A percentile compares a stretch with the other conserved stretches of the same genome.
Conservation (phyloP, 2,797 vertebrate genomes). For the Cercopithecus mitis region DNA sequence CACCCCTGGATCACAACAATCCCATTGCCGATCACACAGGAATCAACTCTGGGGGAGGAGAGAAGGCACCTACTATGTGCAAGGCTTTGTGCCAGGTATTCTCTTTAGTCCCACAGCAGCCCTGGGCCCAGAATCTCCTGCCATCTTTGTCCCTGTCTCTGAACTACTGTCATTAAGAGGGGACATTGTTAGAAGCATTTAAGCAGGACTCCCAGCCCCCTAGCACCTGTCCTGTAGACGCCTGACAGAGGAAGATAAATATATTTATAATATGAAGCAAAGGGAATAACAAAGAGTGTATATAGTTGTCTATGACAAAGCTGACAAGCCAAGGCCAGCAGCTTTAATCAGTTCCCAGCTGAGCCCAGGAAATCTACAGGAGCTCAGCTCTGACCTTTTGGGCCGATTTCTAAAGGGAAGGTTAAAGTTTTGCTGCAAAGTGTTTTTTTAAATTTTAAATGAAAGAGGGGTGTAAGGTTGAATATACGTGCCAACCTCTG, state of each 20-base stretch:
- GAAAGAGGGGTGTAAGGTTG: slow-evolving; percentile 57
- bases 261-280: slow-evolving; percentile 84
- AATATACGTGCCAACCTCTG: neutral
- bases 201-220: slow-evolving; percentile 63
- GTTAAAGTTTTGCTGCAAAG: slow-evolving; percentile 76
- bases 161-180: slow-evolving; percentile 60
- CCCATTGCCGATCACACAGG: neutral
- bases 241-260: slow-evolving; percentile 85
- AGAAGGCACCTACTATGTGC: too few relatives aligned
- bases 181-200: slow-evolving; percentile 58
- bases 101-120: neutral
- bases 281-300: slow-evolving; percentile 86
- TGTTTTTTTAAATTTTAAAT: slow-evolving; percentile 75
- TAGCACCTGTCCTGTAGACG: slow-evolving; percentile 72
- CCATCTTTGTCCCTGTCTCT: slow-evolving; percentile 45
- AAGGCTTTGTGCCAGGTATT: neutral
- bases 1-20: neutral
- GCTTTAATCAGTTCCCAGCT: slow-evolving; percentile 84
- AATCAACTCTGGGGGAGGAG: fast-evolving
- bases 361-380: slow-evolving; percentile 81
- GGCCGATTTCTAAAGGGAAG: slow-evolving; percentile 77
- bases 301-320: slow-evolving; percentile 89
- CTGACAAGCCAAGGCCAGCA: slow-evolving; percentile 84
- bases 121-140: slow-evolving; percentile 40
- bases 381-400: slow-evolving; percentile 79